These are phyloP conservation scores for Zele albiditarsus DNA, from an alignment of 2,888 invertebrate genomes.

Conservation along the genomic window DNA sequence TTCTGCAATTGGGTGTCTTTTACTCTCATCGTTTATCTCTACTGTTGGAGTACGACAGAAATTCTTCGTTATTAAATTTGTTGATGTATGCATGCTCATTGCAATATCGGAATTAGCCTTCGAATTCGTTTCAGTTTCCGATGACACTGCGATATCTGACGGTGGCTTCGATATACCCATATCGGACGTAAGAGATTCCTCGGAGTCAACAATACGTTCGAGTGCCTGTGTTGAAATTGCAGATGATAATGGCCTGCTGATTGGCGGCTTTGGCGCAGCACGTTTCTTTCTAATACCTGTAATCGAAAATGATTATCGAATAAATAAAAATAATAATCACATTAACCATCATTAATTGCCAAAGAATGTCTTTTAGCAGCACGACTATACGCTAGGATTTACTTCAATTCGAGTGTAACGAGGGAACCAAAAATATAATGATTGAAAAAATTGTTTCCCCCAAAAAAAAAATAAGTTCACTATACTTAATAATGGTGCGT, in stretches of 20 bases:
- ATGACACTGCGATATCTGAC: conserved; percentile 64
- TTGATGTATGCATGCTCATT: conserved; percentile 44
- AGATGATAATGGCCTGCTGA: conserved; percentile 62
- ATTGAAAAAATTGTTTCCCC: background rate
- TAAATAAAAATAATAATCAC: background rate
- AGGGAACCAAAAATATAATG: conserved; percentile 34
- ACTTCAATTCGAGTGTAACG: conserved; percentile 54
- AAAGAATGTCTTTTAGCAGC: background rate
- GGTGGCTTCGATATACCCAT: conserved; percentile 68
- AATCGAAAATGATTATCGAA: conserved; percentile 33
- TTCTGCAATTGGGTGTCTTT: conserved; percentile 3
- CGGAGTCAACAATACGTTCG: conserved; percentile 69
- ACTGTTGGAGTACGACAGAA: conserved; percentile 44
- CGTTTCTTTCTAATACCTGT: conserved; percentile 77
- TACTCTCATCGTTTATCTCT: background rate
- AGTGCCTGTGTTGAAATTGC: conserved; percentile 67
- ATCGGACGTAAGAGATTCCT: conserved; percentile 68
- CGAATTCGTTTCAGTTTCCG: conserved; percentile 60
- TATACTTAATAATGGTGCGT: background rate
- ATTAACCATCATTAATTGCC: background rate
- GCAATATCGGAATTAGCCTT: conserved; percentile 64
- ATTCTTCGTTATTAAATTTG: conserved; percentile 43
- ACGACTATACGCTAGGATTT: conserved; percentile 38
- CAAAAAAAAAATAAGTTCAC: background rate
- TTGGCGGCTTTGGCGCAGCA: conserved; percentile 75